Conservation (phyloP, 2,113 vertebrate species). For the Rhinoderma darwinii region DNA sequence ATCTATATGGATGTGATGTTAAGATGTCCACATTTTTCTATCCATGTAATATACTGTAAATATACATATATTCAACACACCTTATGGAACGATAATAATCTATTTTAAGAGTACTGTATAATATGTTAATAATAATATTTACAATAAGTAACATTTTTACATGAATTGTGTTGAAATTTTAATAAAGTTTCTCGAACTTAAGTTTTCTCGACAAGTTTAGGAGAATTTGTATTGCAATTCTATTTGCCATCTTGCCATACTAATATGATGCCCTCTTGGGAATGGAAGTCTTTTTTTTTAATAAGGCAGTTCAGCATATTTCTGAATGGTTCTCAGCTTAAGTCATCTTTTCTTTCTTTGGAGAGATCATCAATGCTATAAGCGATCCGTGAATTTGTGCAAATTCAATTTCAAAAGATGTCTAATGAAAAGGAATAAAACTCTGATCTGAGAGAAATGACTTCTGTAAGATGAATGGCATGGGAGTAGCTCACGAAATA, state of each 20-base stretch:
- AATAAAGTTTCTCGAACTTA: not conserved
- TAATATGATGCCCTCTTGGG: conserved; percentile 13
- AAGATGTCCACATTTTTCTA: too few relatives aligned
- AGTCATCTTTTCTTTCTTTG: conserved; percentile 39
- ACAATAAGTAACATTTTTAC: too few relatives aligned
- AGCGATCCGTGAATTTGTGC: conserved; percentile 43
- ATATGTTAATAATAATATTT: not conserved
- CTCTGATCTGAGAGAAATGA: conserved; percentile 49
- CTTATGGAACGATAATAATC: not conserved
- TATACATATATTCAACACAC: too few relatives aligned
- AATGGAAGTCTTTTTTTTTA: conserved; percentile 33
- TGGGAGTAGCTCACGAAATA: conserved; percentile 41
- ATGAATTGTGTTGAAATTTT: too few relatives aligned
- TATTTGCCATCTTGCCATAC: conserved; percentile 14
- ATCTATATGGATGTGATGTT: too few relatives aligned
- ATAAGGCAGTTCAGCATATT: conserved; percentile 16
- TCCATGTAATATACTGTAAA: too few relatives aligned
- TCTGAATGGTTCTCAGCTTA: conserved; percentile 32
- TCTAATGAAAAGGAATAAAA: conserved; percentile 50
- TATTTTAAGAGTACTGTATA: not conserved
- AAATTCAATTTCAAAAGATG: conserved; percentile 52
- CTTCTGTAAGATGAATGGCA: conserved; percentile 45
- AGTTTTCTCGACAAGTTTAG: not conserved
- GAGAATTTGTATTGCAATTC: conserved; percentile 5
- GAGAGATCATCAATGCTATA: conserved; percentile 52